phyloP scores from a whole-genome alignment of 2,797 vertebrate genomes.

The Zalophus californianus region DNA sequence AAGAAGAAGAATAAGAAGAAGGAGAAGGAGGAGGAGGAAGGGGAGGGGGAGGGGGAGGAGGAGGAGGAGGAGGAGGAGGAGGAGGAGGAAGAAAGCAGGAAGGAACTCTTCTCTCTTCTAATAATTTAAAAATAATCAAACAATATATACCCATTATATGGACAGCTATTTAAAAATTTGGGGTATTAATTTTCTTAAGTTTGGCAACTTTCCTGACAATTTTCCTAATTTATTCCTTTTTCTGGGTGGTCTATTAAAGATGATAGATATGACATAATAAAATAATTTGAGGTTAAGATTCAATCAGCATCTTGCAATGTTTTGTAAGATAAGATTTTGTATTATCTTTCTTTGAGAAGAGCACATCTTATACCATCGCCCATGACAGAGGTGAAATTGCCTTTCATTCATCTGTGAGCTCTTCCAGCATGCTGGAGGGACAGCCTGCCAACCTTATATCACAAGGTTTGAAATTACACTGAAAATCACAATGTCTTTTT shows the following conservation, averaged over 20 bases:
- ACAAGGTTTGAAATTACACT: constrained; percentile 66
- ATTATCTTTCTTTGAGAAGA: constrained; percentile 37
- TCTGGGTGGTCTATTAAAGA: not conserved
- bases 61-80: too few relatives aligned
- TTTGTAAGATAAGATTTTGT: constrained; percentile 47
- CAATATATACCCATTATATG: not conserved
- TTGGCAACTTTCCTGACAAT: not conserved
- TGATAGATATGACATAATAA: not conserved
- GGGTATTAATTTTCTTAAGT: not conserved
- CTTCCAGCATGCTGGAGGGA: constrained; percentile 4
- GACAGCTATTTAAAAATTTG: not conserved
- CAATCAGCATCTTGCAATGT: constrained; percentile 20
- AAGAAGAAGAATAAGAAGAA: too few relatives aligned
- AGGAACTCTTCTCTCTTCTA: not conserved
- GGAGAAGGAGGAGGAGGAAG: too few relatives aligned
- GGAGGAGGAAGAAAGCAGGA: too few relatives aligned
- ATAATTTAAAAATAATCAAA: not conserved
- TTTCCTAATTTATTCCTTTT: not conserved
- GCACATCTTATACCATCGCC: not conserved
- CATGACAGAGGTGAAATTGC: constrained; percentile 64
- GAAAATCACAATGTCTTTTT: constrained; percentile 68
- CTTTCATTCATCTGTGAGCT: constrained; percentile 69
- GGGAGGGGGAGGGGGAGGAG: too few relatives aligned
- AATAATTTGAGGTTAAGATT: constrained; percentile 1
- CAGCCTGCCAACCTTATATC: constrained; percentile 41